Evolutionary conservation across 2,888 invertebrate genomes (phyloP), one percentile per base, ranked within the genome.

Genomic region (Perdita meconis): DNA sequence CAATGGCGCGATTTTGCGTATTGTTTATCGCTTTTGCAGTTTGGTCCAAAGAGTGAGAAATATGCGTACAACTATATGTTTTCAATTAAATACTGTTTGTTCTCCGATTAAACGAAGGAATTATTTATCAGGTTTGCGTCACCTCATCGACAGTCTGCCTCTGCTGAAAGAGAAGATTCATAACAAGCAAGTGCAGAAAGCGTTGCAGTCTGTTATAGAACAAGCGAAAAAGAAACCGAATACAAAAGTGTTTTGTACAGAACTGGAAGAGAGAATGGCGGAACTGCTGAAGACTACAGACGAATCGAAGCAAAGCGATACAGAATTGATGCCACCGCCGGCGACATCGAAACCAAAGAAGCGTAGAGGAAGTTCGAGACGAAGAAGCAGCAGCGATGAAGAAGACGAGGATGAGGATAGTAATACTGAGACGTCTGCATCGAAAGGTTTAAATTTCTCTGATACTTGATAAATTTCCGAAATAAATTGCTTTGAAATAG

Each of bases 1-100:
- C 97, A 97, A 86, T 97, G 97, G 95, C 94, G 96, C 24, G 97
- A 98, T 91, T 94, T 98, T 59, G 96, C 98, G 0, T 98, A 95
- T 92, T 98, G 98, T 88, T 94, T 99, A 6, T 96, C 97, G 0
- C 93, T 97, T 78, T 94, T 98, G 80, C 94, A 95, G 13, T 97
- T 97, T 92, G 97, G 96, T 85, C 97, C 93, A 63, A 94, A 93
- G 61, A 93, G 94, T 83, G 86, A 88, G 82, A n/a, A n/a, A 38
- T 13, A 6, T 38, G 19, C 34, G 16, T 63, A 13, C n/a, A n/a
- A n/a, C n/a, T 38, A 30, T 36, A 26, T n/a, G 30, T 30, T 47
- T 0, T 44, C 12, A 13, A 30, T 61, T 22, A 34, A 13, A 47
- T 24, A 34, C 22, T n/a, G 24, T 26, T 66, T 24, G 19, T 19